phyloP scores from a whole-genome alignment of 1,140 invertebrate genomes.

The Aricia agestis region DNA sequence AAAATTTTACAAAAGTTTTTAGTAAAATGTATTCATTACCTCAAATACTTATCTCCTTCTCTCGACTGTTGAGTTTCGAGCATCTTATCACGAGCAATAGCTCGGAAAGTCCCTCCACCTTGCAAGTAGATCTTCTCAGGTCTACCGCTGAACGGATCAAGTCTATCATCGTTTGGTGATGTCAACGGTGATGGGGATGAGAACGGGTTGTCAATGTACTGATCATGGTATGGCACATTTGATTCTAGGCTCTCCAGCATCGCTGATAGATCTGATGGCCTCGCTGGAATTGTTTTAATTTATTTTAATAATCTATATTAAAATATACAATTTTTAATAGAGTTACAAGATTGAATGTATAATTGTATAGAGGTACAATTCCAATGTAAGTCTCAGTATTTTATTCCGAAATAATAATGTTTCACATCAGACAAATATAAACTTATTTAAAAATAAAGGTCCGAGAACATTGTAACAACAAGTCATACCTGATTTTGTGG shows the following conservation, averaged over 20 bases:
- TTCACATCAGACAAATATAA: too few relatives aligned
- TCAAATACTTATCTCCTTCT: constrained; percentile 68
- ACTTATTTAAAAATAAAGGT: too few relatives aligned
- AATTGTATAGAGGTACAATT: too few relatives aligned
- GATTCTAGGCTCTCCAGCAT: constrained; percentile 70
- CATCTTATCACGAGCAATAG: constrained; percentile 67
- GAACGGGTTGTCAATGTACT: constrained; percentile 74
- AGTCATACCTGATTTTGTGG: constrained; percentile 46
- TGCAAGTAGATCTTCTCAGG: constrained; percentile 73
- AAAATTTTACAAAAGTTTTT: too few relatives aligned
- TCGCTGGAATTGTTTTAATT: constrained; percentile 43
- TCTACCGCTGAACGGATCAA: constrained; percentile 55
- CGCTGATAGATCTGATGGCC: constrained; percentile 63
- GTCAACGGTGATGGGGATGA: constrained; percentile 73
- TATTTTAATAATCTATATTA: neutral
- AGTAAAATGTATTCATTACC: too few relatives aligned
- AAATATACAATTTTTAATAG: too few relatives aligned
- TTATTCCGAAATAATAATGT: too few relatives aligned
- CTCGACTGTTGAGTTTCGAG: constrained; percentile 61
- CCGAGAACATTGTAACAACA: neutral
- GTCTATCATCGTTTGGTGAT: constrained; percentile 69
- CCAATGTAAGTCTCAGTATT: too few relatives aligned
- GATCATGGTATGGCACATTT: constrained; percentile 65
- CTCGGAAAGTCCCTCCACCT: constrained; percentile 68
- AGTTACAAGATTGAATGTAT: too few relatives aligned